Percentiles rank a stretch among this genome's conserved stretches.
phyloP scores from a whole-genome alignment of 2,797 vertebrate genomes.

The Poeciliopsis infans region DNA sequence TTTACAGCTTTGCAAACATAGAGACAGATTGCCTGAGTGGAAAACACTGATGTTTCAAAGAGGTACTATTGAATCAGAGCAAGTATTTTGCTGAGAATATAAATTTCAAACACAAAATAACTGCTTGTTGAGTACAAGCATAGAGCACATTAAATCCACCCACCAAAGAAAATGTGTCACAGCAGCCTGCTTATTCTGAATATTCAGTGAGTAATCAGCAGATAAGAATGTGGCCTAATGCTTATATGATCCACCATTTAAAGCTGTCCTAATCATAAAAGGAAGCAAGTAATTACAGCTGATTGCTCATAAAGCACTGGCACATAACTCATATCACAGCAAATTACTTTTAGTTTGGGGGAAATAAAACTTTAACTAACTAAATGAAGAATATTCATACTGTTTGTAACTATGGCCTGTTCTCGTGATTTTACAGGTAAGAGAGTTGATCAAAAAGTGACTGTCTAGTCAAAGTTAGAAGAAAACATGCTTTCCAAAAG shows the following conservation, averaged over 20 bases:
- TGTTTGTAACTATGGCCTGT: not conserved
- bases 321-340: not conserved
- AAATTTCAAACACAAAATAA: constrained; percentile 13
- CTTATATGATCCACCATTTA: not conserved
- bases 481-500: not conserved
- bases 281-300: constrained; percentile 3
- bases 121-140: constrained; percentile 9
- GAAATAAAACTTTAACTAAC: not conserved
- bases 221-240: constrained; percentile 1
- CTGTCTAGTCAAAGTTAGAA: not conserved
- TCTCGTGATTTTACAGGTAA: not conserved
- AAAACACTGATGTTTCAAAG: not conserved
- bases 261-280: not conserved
- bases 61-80: constrained; percentile 8
- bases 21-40: not conserved
- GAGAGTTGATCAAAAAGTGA: too few species aligned
- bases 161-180: not conserved
- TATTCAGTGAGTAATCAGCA: not conserved
- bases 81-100: constrained; percentile 16
- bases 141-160: not conserved
- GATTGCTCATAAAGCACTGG: not conserved
- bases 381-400: not conserved
- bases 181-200: constrained; percentile 1
- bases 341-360: not conserved
- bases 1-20: not conserved